Conservation (phyloP, 2,888 invertebrate species). For the Phlogophora meticulosa region DNA sequence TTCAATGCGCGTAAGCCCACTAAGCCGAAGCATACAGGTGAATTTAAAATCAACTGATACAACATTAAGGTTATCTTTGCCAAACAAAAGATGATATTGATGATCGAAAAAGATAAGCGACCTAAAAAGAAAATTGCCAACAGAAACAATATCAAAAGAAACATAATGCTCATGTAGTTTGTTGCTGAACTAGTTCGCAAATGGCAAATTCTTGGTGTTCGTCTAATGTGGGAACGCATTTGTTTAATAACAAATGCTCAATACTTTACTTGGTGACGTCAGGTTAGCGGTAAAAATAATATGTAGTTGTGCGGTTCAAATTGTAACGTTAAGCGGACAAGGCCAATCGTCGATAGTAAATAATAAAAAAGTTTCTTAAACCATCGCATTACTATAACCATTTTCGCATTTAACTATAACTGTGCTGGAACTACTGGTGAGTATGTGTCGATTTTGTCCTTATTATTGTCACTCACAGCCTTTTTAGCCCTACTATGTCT, state of each 20-base stretch:
- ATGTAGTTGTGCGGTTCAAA: constrained; percentile 42
- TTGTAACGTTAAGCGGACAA: constrained; percentile 40
- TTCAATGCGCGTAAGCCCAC: background rate
- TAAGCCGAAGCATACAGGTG: constrained; percentile 2
- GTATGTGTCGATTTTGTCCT: no score
- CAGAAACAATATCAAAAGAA: constrained; percentile 21
- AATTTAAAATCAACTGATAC: constrained; percentile 28
- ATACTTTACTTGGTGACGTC: constrained; percentile 71
- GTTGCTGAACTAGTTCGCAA: constrained; percentile 56
- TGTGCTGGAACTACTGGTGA: no score
- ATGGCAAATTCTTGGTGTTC: constrained; percentile 56
- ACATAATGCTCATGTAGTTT: constrained; percentile 20
- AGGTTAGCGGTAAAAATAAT: constrained; percentile 69
- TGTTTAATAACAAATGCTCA: constrained; percentile 72
- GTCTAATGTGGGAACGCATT: constrained; percentile 72
- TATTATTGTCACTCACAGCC: no score
- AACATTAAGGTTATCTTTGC: constrained; percentile 49
- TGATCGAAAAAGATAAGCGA: constrained; percentile 22
- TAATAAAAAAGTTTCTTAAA: constrained; percentile 24
- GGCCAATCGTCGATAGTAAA: constrained; percentile 39
- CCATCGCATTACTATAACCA: background rate
- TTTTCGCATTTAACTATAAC: constrained; percentile 1
- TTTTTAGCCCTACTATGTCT: no score
- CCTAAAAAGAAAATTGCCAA: constrained; percentile 26
- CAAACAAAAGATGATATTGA: constrained; percentile 38